These are phyloP conservation scores for Podarcis lilfordi DNA, from an alignment of 2,797 vertebrate genomes.

Conservation along the genomic window DNA sequence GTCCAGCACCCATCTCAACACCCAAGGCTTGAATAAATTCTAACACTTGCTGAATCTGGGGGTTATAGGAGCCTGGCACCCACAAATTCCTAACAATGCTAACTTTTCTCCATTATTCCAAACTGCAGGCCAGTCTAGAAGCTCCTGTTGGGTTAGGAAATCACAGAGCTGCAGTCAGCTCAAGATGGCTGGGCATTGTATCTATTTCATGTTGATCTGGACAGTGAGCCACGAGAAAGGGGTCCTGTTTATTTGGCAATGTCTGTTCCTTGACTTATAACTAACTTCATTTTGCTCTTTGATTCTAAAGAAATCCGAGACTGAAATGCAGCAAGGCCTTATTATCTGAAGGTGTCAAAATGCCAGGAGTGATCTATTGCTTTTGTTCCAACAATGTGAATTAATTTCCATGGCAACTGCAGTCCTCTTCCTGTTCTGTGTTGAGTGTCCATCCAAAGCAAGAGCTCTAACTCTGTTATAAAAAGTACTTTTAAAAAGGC, in stretches of 20 bases:
- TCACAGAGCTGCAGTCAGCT: not conserved
- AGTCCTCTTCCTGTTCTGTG: not conserved
- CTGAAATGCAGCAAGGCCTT: not conserved
- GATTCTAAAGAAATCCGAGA: not conserved
- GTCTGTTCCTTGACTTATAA: not conserved
- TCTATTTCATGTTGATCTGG: not conserved
- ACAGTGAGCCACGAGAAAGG: not conserved
- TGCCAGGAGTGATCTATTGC: constrained; percentile 16
- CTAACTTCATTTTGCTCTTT: not conserved
- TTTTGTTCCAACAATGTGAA: constrained; percentile 27
- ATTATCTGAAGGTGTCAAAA: constrained; percentile 8
- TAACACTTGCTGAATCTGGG: no score
- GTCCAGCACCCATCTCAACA: no score
- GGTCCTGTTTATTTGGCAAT: not conserved
- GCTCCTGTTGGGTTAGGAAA: no score
- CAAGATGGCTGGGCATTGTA: not conserved
- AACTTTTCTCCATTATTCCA: no score
- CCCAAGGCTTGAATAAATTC: no score
- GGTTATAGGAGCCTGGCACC: no score
- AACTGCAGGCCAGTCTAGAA: no score
- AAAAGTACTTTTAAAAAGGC: not conserved
- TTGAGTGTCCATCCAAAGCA: not conserved
- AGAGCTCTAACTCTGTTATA: not conserved
- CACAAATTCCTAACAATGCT: no score
- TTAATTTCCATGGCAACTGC: constrained; percentile 36